These are phyloP conservation scores for Episyrphus balteatus DNA, from an alignment of 1,140 invertebrate genomes.

Conservation along the genomic window DNA sequence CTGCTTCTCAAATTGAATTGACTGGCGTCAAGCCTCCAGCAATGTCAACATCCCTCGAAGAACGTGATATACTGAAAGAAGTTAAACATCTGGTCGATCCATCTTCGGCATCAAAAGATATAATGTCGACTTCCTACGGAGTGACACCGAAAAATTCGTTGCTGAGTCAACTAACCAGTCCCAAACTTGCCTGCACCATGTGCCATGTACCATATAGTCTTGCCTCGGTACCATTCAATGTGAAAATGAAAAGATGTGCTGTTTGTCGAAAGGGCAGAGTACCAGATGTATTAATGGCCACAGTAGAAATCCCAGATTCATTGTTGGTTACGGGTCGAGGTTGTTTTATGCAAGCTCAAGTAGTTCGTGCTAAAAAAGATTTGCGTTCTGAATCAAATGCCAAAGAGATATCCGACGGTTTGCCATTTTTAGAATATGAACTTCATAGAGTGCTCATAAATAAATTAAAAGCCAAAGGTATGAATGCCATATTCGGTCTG, in stretches of 20 bases:
- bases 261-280: slow-evolving; percentile 70
- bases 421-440: slow-evolving; percentile 94
- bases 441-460: slow-evolving; percentile 83
- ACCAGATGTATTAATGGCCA: slow-evolving; percentile 81
- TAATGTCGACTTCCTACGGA: slow-evolving; percentile 4
- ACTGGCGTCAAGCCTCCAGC: background rate
- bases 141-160: slow-evolving; percentile 9
- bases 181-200: slow-evolving; percentile 38
- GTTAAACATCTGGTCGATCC: background rate
- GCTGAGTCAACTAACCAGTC: slow-evolving; percentile 7
- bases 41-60: slow-evolving; percentile 28
- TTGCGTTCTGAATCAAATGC: slow-evolving; percentile 76
- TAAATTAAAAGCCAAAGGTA: slow-evolving; percentile 83
- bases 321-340: slow-evolving; percentile 60
- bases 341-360: slow-evolving; percentile 65
- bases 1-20: slow-evolving; percentile 27
- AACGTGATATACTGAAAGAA: slow-evolving; percentile 13
- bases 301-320: slow-evolving; percentile 70
- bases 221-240: slow-evolving; percentile 54
- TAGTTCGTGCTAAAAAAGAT: slow-evolving; percentile 69
- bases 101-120: background rate
- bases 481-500: slow-evolving; percentile 85
- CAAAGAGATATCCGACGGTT: slow-evolving; percentile 82
- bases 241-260: slow-evolving; percentile 48
- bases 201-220: slow-evolving; percentile 76